Conservation (phyloP, 1,140 invertebrate species). For the Drosophila equinoxialis region DNA sequence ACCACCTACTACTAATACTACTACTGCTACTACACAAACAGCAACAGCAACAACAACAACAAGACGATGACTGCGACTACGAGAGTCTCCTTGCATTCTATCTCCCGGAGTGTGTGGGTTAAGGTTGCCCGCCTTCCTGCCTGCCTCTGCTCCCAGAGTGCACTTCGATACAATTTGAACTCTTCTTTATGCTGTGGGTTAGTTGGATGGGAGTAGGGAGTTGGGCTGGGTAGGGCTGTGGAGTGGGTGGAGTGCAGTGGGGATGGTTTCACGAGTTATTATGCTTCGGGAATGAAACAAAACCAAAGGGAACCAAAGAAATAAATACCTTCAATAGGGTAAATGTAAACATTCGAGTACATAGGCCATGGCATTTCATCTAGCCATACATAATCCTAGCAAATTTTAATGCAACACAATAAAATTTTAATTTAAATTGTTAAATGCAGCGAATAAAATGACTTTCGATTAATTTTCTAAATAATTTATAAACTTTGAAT, state of each 20-base stretch:
- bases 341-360: not conserved
- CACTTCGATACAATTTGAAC: slow-evolving; percentile 76
- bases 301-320: not conserved
- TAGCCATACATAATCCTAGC: too few species aligned
- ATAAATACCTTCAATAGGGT: not conserved
- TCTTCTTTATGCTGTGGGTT: slow-evolving; percentile 68
- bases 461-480: too few species aligned
- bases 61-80: slow-evolving; percentile 1
- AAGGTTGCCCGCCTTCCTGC: slow-evolving; percentile 46
- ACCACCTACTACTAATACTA: slow-evolving; percentile 11
- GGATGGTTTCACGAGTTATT: not conserved
- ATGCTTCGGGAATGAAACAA: not conserved
- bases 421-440: too few species aligned
- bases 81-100: slow-evolving; percentile 1
- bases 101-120: slow-evolving; percentile 17
- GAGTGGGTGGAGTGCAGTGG: too few species aligned
- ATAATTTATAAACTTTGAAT: too few species aligned
- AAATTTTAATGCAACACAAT: too few species aligned
- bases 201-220: not conserved
- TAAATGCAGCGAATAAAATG: too few species aligned
- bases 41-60: not conserved
- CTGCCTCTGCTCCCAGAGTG: slow-evolving; percentile 42
- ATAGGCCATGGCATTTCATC: not conserved
- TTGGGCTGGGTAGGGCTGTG: too few species aligned
- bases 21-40: not conserved